A percentile compares a stretch with the other conserved stretches of the same genome.
Conservation (phyloP, 2,797 vertebrate genomes). For the Tenualosa ilisha region DNA sequence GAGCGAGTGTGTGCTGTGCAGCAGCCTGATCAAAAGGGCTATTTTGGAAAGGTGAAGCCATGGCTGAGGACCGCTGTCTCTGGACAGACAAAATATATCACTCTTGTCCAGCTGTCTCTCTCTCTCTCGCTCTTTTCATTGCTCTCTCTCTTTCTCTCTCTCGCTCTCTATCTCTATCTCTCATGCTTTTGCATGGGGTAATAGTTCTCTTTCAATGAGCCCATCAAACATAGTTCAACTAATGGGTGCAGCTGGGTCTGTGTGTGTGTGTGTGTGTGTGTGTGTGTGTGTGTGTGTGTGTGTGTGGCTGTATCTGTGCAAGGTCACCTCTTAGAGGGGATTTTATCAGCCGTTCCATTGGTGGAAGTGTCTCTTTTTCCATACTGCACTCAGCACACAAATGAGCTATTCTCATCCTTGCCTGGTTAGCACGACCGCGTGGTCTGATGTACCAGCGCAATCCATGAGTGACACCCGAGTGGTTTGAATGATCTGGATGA, state of each 20-base stretch:
- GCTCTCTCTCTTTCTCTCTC: constrained; percentile 12
- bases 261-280: neutral
- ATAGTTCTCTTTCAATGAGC: neutral
- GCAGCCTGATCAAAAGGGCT: constrained; percentile 67
- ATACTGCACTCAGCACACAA: constrained; percentile 64
- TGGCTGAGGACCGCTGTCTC: constrained; percentile 46
- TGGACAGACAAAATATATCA: constrained; percentile 40
- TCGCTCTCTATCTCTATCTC: constrained; percentile 12
- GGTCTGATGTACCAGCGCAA: neutral
- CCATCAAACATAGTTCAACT: neutral
- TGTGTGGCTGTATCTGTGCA: constrained; percentile 25
- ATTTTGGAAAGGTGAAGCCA: constrained; percentile 65
- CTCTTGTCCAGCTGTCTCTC: neutral
- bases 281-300: neutral
- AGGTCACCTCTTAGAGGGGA: constrained; percentile 35
- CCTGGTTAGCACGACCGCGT: constrained; percentile 42
- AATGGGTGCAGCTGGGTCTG: neutral
- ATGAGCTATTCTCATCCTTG: constrained; percentile 73
- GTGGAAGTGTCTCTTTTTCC: constrained; percentile 61
- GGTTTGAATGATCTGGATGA: neutral
- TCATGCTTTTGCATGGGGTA: neutral
- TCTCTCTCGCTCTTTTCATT: constrained; percentile 39
- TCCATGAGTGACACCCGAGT: neutral
- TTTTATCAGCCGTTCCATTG: constrained; percentile 43
- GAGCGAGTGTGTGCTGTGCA: constrained; percentile 49